Conservation (phyloP, 2,888 invertebrate genomes). For the Synergus japonicus region DNA sequence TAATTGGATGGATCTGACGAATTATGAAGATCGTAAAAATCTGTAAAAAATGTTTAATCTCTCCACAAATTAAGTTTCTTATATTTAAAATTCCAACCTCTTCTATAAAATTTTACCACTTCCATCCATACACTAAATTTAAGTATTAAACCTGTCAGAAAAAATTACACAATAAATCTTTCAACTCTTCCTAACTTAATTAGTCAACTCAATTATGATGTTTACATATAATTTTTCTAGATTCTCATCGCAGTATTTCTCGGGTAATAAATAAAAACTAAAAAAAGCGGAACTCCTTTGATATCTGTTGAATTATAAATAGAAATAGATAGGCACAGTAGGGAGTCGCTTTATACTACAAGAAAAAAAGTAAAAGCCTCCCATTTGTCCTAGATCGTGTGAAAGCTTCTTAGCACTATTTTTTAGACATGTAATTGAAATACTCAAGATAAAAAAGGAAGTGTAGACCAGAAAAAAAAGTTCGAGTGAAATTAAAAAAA, state of each 20-base stretch:
- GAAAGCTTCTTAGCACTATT: neutral
- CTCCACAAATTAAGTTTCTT: neutral
- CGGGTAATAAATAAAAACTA: slow-evolving; percentile 30
- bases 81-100: neutral
- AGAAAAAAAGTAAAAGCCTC: neutral
- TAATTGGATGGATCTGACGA: neutral
- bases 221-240: neutral
- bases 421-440: slow-evolving; percentile 46
- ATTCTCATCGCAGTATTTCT: slow-evolving; percentile 1
- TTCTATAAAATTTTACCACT: neutral
- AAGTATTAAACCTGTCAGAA: slow-evolving; percentile 1
- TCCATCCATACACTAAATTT: neutral
- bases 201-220: slow-evolving; percentile 14
- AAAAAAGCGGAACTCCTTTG: slow-evolving; percentile 14
- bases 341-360: slow-evolving; percentile 16
- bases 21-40: neutral
- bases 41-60: neutral
- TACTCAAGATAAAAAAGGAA: slow-evolving; percentile 56
- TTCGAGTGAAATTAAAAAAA: slow-evolving; percentile 63
- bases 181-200: neutral
- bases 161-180: neutral
- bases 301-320: slow-evolving; percentile 34
- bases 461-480: slow-evolving; percentile 34
- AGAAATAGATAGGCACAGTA: slow-evolving; percentile 25
- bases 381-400: slow-evolving; percentile 13